A percentile compares a stretch with the other conserved stretches of the same genome.
Evolutionary conservation across 2,113 vertebrate species (phyloP).

Genomic region (Gasterosteus aculeatus): DNA sequence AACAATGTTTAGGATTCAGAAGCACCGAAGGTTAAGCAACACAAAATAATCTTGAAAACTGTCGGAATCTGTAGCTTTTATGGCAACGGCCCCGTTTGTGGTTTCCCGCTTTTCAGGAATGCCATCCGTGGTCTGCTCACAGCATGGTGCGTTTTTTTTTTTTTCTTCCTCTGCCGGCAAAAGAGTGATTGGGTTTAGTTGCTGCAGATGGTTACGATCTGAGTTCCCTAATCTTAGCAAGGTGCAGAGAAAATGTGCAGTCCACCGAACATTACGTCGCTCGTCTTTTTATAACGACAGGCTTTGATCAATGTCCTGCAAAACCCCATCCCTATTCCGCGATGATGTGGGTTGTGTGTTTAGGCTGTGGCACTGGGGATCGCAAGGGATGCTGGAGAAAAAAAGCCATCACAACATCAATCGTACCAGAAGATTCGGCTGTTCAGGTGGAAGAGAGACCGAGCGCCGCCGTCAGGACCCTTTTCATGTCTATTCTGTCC

Average conservation of each 20-base stretch:
- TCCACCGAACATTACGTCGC: background rate
- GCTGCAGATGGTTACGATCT: slow-evolving; percentile 40
- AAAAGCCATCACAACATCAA: background rate
- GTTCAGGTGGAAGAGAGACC: background rate
- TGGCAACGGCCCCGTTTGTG: slow-evolving; percentile 21
- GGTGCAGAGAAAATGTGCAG: background rate
- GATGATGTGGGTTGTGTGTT: background rate
- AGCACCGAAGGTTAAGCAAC: background rate
- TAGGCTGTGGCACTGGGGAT: background rate
- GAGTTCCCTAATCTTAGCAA: slow-evolving; percentile 1
- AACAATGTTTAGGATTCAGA: slow-evolving; percentile 39
- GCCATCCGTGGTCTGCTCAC: slow-evolving; percentile 37
- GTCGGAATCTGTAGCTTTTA: slow-evolving; percentile 37
- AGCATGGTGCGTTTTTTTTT: slow-evolving; percentile 17
- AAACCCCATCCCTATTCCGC: background rate
- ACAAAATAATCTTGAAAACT: slow-evolving; percentile 6
- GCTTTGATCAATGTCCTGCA: background rate
- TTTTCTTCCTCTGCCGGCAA: slow-evolving; percentile 24
- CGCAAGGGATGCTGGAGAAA: too few relatives aligned
- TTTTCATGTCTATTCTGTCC: background rate
- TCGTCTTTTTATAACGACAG: background rate
- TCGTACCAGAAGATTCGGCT: background rate
- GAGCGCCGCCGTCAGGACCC: background rate
- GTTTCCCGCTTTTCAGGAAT: slow-evolving; percentile 42
- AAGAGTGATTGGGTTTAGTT: slow-evolving; percentile 22